Evolutionary conservation across 2,888 invertebrate genomes (phyloP), one percentile per base, ranked within the genome.

Genomic region (Eilema depressum): DNA sequence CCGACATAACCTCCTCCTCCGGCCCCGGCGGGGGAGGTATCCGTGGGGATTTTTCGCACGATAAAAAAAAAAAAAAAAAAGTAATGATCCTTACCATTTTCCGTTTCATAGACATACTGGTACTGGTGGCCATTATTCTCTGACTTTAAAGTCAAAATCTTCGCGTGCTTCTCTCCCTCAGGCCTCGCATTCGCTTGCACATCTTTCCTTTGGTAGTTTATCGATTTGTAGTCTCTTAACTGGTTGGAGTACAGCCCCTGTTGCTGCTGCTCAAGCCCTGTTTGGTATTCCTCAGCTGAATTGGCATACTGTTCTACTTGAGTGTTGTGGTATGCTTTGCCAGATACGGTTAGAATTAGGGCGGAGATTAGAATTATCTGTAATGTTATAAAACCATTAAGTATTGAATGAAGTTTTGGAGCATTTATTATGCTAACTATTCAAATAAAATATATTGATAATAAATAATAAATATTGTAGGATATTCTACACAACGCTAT

Each of bases 101-200:
- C 97, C 75, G 97, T 97, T 81, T 96, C 96, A 86, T 96, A 97
- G 26, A 96, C 93, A 71, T 92, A 93, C 28, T 90, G 86, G 69
- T 95, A 95, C 57, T 87, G 88, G 57, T 93, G 92, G 0, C 88
- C 92, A 69, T 93, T 83, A 20, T 81, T 88, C 20, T 93, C 91
- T 2, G 84, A 84, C 2, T 88, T 81, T n/a, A 85, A 88, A 14
- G 83, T 85, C 61, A 94, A 64, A 12, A 93, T 92, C 73, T 86
- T 92, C 0, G 94, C 93, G 0, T 73, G 70, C 69, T 88, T 91
- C 68, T 92, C 91, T 12, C 82, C 86, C 0, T 82, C 66, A 0
- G 82, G 81, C 5, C 79, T 80, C 5, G 81, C 77, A 25, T 67
- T 69, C 2, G 61, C 30, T 17, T 63, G n/a, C 33, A 23, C 23